phyloP scores from a whole-genome alignment of 2,113 vertebrate genomes.

The Microcebus ravelobensis region DNA sequence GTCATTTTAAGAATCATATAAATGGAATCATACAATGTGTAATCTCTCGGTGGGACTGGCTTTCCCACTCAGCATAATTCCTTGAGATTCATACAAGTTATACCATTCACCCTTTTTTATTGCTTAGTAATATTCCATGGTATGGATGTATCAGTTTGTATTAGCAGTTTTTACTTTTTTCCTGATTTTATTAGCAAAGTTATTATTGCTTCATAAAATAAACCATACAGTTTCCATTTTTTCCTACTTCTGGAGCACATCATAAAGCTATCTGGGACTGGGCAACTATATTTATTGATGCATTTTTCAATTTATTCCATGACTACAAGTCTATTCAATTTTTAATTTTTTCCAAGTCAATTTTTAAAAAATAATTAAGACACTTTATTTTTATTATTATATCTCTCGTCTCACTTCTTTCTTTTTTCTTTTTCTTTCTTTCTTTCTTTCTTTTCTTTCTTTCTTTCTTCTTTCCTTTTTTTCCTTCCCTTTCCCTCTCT shows the following conservation, averaged over 20 bases:
- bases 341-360: neutral
- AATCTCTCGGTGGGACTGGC: neutral
- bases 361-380: neutral
- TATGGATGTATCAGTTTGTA: neutral
- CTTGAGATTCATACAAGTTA: neutral
- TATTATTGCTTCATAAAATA: neutral
- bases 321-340: neutral
- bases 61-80: neutral
- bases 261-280: neutral
- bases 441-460: too few species aligned
- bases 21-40: neutral
- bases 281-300: neutral
- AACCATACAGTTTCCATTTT: neutral
- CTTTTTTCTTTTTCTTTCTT: too few species aligned
- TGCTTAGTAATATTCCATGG: neutral
- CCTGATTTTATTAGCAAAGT: neutral
- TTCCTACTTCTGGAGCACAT: neutral
- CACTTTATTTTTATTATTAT: too few species aligned
- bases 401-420: too few species aligned
- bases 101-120: neutral
- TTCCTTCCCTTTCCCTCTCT: rapidly evolving
- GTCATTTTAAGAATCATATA: neutral
- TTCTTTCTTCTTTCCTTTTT: rapidly evolving
- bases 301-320: neutral
- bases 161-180: neutral